Evolutionary conservation across 2,113 vertebrate genomes (phyloP).

Genomic region (Grallaria varia): DNA sequence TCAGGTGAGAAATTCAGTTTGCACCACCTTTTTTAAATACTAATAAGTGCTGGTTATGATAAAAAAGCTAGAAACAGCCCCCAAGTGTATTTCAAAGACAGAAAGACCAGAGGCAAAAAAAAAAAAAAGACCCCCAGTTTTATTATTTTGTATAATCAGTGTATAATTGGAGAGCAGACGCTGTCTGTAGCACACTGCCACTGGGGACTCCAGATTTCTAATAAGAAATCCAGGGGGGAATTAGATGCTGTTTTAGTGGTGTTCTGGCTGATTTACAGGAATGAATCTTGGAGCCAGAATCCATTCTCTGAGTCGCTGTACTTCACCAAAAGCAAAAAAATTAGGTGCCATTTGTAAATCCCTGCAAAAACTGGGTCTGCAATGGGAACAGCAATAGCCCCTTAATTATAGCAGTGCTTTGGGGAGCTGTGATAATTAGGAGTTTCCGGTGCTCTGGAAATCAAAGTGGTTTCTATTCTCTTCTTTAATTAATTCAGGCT

Average conservation of each 20-base stretch:
- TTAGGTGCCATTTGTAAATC: not conserved
- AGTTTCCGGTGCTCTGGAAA: constrained; percentile 51
- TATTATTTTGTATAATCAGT: constrained; percentile 54
- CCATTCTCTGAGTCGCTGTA: not conserved
- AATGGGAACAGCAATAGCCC: not conserved
- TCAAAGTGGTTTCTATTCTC: constrained; percentile 56
- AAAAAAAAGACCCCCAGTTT: not conserved
- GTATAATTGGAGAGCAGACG: constrained; percentile 46
- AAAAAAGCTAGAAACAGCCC: not conserved
- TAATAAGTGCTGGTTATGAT: constrained; percentile 20
- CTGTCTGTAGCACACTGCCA: not conserved
- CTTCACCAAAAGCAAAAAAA: not conserved
- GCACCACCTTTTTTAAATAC: constrained; percentile 1
- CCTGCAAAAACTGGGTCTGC: constrained; percentile 19
- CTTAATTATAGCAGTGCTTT: constrained; percentile 32
- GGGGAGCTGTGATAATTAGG: constrained; percentile 50
- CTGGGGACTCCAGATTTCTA: constrained; percentile 25
- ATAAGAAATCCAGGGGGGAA: constrained; percentile 29
- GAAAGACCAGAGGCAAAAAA: constrained; percentile 33
- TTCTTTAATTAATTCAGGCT: constrained; percentile 65
- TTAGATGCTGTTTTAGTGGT: not conserved
- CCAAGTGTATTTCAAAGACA: not conserved
- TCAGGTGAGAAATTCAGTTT: constrained; percentile 13
- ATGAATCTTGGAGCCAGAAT: constrained; percentile 32
- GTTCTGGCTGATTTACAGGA: constrained; percentile 4